Evolutionary conservation across 2,888 invertebrate species (phyloP), one percentile per base, ranked within the genome.

Genomic region (Gymnosoma rotundatum): DNA sequence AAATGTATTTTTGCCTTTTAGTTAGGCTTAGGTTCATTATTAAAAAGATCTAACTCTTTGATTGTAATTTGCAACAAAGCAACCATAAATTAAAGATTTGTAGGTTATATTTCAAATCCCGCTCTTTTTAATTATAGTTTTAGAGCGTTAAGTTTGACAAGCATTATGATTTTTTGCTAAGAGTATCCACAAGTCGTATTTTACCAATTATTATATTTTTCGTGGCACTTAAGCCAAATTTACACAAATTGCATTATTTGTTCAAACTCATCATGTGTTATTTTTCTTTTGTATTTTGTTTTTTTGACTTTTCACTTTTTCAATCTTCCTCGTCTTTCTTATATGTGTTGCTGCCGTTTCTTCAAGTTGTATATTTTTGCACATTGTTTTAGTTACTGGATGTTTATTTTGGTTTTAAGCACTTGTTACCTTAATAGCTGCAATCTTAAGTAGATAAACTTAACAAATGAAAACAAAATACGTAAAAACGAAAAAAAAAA

Each of bases 391-490:
- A 60, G 25, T 66, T 79, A 14, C 18, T 36, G n/a, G n/a, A 42
- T 70, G 45, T 58, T 32, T 79, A 32, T 66, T 73, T 78, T 52
- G 48, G 7, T 75, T 75, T 75, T 38, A 75, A 83, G 75, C 83
- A 83, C 83, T 83, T 83, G 83, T 83, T 83, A 48, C 70, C 52
- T 79, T 83, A 83, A 83, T 79, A 79, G 79, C 79, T 79, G 70
- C 70, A 83, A 83, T 83, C 83, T 58, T 66, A 74, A 79, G 79
- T 48, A 79, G 70, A 83, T 83, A 83, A 79, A 83, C 70, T 74
- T 58, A 78, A 83, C 74, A 81, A 67, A 80, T 56, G 61, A 21
- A 54, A 61, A 48, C 14, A 74, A 67, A 63, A 66, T 25, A 52
- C 14, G 36, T 38, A 67, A 10, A 20, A 79, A 52, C 42, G 32